Percentiles rank a stretch among this genome's conserved stretches.
phyloP scores from a whole-genome alignment of 2,797 vertebrate species.

The Steatocranus sp. region DNA sequence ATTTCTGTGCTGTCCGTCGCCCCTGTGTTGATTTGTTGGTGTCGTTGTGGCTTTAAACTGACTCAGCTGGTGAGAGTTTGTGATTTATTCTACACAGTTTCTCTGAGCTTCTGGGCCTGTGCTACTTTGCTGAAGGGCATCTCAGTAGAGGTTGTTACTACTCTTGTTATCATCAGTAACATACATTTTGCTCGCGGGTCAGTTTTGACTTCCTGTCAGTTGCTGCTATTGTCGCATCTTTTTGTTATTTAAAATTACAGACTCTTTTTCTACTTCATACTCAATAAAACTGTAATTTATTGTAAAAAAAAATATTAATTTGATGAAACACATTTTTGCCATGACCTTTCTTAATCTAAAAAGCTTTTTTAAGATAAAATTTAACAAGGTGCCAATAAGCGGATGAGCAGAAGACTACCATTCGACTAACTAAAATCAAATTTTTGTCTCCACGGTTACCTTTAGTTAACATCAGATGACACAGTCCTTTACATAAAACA shows the following conservation, averaged over 20 bases:
- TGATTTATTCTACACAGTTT: background rate
- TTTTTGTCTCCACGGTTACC: background rate
- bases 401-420: background rate
- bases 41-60: background rate
- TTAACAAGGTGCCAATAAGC: background rate
- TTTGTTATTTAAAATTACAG: background rate
- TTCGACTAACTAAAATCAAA: background rate
- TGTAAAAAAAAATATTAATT: background rate
- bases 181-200: background rate
- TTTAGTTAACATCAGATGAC: background rate
- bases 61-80: background rate
- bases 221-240: background rate
- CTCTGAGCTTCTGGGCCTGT: background rate
- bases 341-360: background rate
- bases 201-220: background rate
- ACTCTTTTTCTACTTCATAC: background rate
- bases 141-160: constrained; percentile 1
- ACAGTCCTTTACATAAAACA: background rate
- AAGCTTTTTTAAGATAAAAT: background rate
- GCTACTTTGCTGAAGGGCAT: constrained; percentile 11
- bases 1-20: background rate
- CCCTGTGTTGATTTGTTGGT: background rate
- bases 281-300: background rate
- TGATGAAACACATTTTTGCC: background rate
- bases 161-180: background rate